Conservation (phyloP, 2,797 vertebrate species). For the Cottoperca gobio region DNA sequence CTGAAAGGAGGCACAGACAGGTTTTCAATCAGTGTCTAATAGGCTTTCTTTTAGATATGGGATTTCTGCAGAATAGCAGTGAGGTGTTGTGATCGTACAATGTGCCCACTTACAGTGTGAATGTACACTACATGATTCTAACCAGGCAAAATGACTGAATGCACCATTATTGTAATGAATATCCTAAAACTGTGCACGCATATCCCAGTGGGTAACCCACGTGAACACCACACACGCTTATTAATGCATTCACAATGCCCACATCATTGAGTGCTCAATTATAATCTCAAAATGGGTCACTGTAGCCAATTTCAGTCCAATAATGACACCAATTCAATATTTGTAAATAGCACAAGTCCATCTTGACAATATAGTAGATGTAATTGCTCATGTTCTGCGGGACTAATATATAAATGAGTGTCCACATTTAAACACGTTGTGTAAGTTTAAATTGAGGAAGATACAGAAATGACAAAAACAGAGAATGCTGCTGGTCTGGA, state of each 20-base stretch:
- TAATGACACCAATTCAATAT: constrained; percentile 46
- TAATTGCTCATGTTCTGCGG: constrained; percentile 12
- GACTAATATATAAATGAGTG: constrained; percentile 38
- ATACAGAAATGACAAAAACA: background rate
- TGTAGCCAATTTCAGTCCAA: constrained; percentile 24
- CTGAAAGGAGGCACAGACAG: background rate
- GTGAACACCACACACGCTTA: background rate
- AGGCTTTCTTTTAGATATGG: background rate
- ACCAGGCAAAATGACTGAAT: constrained; percentile 32
- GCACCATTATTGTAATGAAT: constrained; percentile 25
- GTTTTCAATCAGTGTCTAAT: background rate
- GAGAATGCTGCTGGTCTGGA: background rate
- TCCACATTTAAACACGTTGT: constrained; percentile 59
- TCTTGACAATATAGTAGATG: constrained; percentile 13
- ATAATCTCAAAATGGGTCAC: constrained; percentile 18
- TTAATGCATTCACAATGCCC: constrained; percentile 20
- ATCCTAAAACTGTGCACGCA: constrained; percentile 15
- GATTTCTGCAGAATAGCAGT: background rate
- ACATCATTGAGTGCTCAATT: constrained; percentile 31
- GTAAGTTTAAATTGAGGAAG: constrained; percentile 10
- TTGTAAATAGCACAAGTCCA: constrained; percentile 32
- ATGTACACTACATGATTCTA: background rate
- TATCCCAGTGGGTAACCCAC: background rate
- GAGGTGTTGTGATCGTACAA: background rate
- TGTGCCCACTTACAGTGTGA: background rate